phyloP scores from a whole-genome alignment of 2,113 vertebrate species.

The Tapirus terrestris region DNA sequence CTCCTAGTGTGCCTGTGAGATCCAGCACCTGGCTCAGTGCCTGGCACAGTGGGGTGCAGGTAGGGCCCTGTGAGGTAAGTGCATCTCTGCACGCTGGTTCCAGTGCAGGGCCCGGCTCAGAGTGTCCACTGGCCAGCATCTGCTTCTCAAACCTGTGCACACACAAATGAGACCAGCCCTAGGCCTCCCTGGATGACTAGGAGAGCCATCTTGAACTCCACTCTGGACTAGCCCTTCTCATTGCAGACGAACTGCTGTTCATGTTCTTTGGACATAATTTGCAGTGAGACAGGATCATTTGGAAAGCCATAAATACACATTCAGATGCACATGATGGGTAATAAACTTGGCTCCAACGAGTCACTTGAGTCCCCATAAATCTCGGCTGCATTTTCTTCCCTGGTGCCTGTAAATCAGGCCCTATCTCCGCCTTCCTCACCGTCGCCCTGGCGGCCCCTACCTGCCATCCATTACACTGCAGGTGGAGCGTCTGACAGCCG shows the following conservation, averaged over 20 bases:
- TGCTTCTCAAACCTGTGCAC: not conserved
- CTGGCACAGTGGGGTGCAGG: not conserved
- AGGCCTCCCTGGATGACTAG: not conserved
- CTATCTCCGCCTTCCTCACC: conserved; percentile 66
- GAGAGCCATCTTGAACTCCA: conserved; percentile 26
- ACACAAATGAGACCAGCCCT: not conserved
- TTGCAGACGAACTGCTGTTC: conserved; percentile 48
- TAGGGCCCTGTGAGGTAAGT: not conserved
- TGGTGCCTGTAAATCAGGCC: conserved; percentile 79
- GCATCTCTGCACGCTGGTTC: not conserved
- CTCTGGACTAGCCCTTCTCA: not conserved
- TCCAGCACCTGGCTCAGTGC: not conserved
- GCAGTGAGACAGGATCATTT: conserved; percentile 56
- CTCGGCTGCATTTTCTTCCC: conserved; percentile 70
- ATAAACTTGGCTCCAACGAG: conserved; percentile 79
- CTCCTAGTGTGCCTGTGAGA: not conserved
- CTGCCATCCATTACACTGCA: conserved; percentile 72
- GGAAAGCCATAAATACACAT: conserved; percentile 77
- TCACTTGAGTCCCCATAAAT: conserved; percentile 82
- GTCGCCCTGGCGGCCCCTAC: conserved; percentile 53
- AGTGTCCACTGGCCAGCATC: not conserved
- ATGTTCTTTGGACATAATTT: conserved; percentile 64
- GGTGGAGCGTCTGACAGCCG: conserved; percentile 68
- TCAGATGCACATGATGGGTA: conserved; percentile 73
- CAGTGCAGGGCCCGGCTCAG: not conserved